Percentiles rank a stretch among this genome's conserved stretches.
Conservation (phyloP, 2,797 vertebrate species). For the Chloroceryle inda region DNA sequence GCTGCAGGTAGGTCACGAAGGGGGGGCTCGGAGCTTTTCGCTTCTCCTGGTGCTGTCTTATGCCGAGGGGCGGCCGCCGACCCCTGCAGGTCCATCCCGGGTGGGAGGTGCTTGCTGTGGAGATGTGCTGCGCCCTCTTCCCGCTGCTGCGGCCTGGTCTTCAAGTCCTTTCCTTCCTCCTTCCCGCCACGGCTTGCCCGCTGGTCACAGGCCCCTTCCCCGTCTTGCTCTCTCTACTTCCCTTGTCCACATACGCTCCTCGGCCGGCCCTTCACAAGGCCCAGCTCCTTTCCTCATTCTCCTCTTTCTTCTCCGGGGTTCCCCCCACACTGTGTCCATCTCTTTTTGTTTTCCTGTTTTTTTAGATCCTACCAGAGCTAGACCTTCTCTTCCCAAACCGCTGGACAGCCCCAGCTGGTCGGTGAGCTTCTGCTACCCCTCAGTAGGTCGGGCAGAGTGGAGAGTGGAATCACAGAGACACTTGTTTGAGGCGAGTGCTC, state of each 20-base stretch:
- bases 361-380: slow-evolving; percentile 32
- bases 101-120: not conserved
- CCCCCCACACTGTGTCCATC: not conserved
- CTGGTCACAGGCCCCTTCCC: not conserved
- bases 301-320: not conserved
- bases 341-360: slow-evolving; percentile 11
- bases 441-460: not conserved
- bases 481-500: not conserved
- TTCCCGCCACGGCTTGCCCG: too few relatives aligned
- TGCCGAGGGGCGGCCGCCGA: too few relatives aligned
- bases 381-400: slow-evolving; percentile 9
- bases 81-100: not conserved
- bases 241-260: not conserved
- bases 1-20: too few relatives aligned
- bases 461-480: not conserved
- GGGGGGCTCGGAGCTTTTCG: too few relatives aligned
- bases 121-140: not conserved
- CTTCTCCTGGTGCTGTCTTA: too few relatives aligned
- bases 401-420: slow-evolving; percentile 41
- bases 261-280: not conserved
- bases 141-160: not conserved
- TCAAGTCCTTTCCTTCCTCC: not conserved
- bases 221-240: not conserved
- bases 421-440: slow-evolving; percentile 58
- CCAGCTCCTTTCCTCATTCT: not conserved